These are phyloP conservation scores for Poecilia gillii DNA, from an alignment of 2,797 vertebrate genomes.

Conservation along the genomic window DNA sequence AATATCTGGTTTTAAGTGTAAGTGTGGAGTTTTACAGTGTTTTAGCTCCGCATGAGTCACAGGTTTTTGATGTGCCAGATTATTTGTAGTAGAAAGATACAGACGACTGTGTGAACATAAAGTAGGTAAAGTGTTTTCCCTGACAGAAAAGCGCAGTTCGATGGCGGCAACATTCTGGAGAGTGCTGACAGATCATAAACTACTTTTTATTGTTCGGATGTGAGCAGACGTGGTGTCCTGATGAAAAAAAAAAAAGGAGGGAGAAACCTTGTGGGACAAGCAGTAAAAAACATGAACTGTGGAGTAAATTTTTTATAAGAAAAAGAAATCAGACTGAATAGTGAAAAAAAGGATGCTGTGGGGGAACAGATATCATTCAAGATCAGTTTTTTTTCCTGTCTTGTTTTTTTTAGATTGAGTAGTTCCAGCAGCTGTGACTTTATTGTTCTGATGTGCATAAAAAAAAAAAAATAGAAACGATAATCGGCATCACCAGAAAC, in stretches of 20 bases:
- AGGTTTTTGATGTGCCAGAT: constrained; percentile 38
- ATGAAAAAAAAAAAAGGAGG: constrained; percentile 39
- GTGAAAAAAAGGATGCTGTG: constrained; percentile 43
- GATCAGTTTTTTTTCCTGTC: constrained; percentile 41
- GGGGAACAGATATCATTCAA: constrained; percentile 65
- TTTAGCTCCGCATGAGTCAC: constrained; percentile 26
- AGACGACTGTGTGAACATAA: constrained; percentile 48
- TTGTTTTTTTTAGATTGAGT: constrained; percentile 44
- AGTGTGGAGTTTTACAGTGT: not conserved
- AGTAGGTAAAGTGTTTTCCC: constrained; percentile 55
- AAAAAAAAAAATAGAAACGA: constrained; percentile 63
- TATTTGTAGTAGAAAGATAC: constrained; percentile 46
- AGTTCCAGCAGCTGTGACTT: constrained; percentile 64
- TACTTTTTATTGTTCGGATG: constrained; percentile 64
- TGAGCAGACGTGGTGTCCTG: constrained; percentile 51
- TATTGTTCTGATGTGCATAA: constrained; percentile 61
- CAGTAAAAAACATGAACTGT: constrained; percentile 37
- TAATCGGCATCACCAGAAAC: constrained; percentile 63
- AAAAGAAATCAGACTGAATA: constrained; percentile 56
- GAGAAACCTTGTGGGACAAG: constrained; percentile 51
- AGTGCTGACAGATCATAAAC: constrained; percentile 70
- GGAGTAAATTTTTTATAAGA: constrained; percentile 58
- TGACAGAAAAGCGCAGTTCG: constrained; percentile 51
- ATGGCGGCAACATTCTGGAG: constrained; percentile 46
- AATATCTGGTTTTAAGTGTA: not conserved